Evolutionary conservation across 2,797 vertebrate species (phyloP), one percentile per base, ranked within the genome.

Genomic region (Enteromius argenteus): DNA sequence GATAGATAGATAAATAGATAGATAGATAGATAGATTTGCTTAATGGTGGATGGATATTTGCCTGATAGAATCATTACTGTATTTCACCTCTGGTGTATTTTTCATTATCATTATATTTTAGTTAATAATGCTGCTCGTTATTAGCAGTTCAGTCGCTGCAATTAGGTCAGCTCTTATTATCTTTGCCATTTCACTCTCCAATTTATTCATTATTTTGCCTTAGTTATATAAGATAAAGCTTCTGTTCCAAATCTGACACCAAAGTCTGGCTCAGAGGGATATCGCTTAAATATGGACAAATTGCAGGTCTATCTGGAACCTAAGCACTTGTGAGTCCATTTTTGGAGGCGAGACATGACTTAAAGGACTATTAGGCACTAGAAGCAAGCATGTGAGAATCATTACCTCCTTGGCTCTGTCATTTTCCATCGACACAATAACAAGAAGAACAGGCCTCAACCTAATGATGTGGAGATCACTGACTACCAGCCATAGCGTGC

Each of bases 161-260:
- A 35, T 81, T 62, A 75, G 58, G 71, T 30, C n/a, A 66, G 3
- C 72, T 30, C 27, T 73, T 35, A 51, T 83, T 51, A 75, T 75
- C 72, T 81, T 75, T 58, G 35, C 51, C 77, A 73, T 79, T 80
- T 83, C 58, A 30, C 73, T 49, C 6, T 85, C 46, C 62, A 81
- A 72, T 84, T 49, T 51, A 79, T 68, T 64, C 27, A 49, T 71
- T 32, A 81, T 81, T 88, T 86, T 62, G 15, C 32, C 56, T 56
- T 49, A 58, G 49, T 73, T 82, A 58, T 49, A 73, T 60, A 74
- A 83, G 66, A 85, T 78, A 77, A 74, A 84, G 51, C 69, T 64
- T 79, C 49, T 71, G 69, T 72, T 81, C 49, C 32, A 80, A 62
- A 69, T 56, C 46, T 49, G 17, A 42, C 46, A 71, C 81, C 84